Base-by-base conservation (phyloP, 2,797 vertebrate genomes). In the Cyprinodon diabolis region DNA sequence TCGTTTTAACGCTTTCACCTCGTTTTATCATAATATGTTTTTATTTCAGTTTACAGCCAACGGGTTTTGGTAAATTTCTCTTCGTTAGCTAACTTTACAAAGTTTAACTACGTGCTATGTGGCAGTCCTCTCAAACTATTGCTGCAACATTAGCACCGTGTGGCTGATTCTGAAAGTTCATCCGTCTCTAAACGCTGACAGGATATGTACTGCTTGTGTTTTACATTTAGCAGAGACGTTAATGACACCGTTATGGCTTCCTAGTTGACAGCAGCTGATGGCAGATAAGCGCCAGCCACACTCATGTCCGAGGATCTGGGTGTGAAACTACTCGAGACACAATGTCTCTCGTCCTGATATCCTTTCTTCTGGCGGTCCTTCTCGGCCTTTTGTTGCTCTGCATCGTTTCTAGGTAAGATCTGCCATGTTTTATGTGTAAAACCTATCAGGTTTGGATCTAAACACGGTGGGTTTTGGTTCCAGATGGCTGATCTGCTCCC, bases 401-500 rank as follows among this genome's bases (percentile, higher is more conserved):
- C 74, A 15, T 84, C 67, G 74, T 94, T 66, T 91, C 93, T 90
- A 94, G 94, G 95, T 96, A 83, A 91, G 88, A 58, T 15, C 60
- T 48, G 17, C 48, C 25, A 4, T 35, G 48, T 68, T 68, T 37
- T 30, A 21, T 71, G 55, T 57, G 48, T 1, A 48, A 15, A 49
- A 25, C 14, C 30, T 3, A 9, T 1, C 21, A 43, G 37, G 15
- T 19, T 56, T 55, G 51, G 4, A 49, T 76, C 5, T 66, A 35
- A 69, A 13, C 19, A 0, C 58, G 12, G 52, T 43, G 2, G 30
- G 17, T 11, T 69, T 45, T 70, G 17, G 8, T 72, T 54, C 2
- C 80, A 99, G 98, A 90, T 99, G 97, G 96, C 90, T 98, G 75
- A 87, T 94, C 0, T 95, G 95, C 88, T 95, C 92, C 54, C 86